Percentiles rank a stretch among this genome's conserved stretches.
Evolutionary conservation across 2,888 invertebrate species (phyloP).

Genomic region (Clunio marinus): DNA sequence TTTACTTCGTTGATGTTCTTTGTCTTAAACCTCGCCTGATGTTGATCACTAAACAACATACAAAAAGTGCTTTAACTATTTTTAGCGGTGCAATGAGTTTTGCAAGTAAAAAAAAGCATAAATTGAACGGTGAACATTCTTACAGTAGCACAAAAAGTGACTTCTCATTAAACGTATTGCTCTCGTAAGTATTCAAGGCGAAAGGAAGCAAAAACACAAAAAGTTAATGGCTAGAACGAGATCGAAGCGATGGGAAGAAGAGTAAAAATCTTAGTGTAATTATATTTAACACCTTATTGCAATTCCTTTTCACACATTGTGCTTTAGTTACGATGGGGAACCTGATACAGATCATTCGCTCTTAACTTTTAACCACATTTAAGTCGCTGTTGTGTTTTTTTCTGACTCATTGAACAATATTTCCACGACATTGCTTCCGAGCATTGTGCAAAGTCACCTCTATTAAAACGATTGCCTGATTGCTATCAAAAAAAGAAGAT

Average conservation of each 20-base stretch:
- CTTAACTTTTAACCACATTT: neutral
- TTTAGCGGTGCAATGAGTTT: neutral
- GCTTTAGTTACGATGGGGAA: constrained; percentile 1
- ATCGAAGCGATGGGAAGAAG: neutral
- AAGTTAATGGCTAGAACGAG: constrained; percentile 23
- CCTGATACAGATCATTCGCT: constrained; percentile 35
- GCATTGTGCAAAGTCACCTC: constrained; percentile 28
- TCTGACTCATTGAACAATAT: neutral
- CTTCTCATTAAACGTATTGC: constrained; percentile 35
- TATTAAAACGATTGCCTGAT: constrained; percentile 33
- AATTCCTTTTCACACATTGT: constrained; percentile 38
- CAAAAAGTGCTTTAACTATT: constrained; percentile 12
- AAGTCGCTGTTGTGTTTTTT: neutral
- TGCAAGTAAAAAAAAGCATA: neutral
- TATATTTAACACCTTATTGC: constrained; percentile 31
- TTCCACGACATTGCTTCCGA: neutral
- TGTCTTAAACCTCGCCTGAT: neutral
- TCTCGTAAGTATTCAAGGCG: neutral
- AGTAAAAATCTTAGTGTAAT: constrained; percentile 4
- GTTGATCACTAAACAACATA: neutral
- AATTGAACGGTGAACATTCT: neutral
- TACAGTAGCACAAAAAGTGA: constrained; percentile 28
- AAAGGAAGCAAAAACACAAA: constrained; percentile 7
- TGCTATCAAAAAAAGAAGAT: constrained; percentile 33
- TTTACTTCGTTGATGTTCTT: neutral